A percentile compares a stretch with the other conserved stretches of the same genome.
Conservation (phyloP, 2,797 vertebrate species). For the Tragelaphus oryx region DNA sequence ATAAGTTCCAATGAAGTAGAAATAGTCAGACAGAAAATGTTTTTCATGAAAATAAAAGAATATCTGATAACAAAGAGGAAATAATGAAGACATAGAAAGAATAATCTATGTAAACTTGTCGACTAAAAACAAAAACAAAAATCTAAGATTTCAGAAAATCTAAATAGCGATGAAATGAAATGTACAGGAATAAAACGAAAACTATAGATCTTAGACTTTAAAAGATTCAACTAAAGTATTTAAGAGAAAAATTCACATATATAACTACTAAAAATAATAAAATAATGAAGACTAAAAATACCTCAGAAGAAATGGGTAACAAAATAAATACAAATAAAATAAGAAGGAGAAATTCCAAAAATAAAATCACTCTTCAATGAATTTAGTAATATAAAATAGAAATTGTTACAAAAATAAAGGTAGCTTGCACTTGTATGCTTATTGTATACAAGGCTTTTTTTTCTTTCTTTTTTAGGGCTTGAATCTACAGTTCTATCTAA, state of each 20-base stretch:
- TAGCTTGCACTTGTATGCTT: background rate
- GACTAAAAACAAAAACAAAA: background rate
- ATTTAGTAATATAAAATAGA: background rate
- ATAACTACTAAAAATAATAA: background rate
- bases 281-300: background rate
- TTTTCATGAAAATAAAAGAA: background rate
- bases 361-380: background rate
- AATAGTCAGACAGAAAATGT: background rate
- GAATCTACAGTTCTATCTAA: background rate
- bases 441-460: background rate
- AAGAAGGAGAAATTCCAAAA: background rate
- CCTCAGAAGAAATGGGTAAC: background rate
- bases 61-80: background rate
- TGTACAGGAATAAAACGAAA: background rate
- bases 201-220: background rate
- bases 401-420: background rate
- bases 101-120: background rate
- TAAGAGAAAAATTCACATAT: background rate
- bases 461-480: background rate
- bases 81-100: background rate
- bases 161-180: background rate
- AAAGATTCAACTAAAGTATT: background rate
- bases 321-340: background rate
- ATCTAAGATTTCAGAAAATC: background rate
- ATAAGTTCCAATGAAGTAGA: background rate